Conservation (phyloP, 2,888 invertebrate genomes). For the Atherix ibis region DNA sequence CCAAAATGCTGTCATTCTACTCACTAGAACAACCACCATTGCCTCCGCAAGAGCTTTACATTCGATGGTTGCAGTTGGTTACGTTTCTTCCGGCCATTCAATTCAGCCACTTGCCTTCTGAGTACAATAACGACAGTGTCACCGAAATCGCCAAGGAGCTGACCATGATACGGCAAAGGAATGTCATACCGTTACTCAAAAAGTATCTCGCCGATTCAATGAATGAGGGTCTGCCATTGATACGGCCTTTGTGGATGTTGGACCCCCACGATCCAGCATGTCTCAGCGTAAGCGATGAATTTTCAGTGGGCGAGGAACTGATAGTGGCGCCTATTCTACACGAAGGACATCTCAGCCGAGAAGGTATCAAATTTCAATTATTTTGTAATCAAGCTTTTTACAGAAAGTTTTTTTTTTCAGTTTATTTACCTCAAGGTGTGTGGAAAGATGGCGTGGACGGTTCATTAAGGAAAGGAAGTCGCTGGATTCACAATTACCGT, state of each 20-base stretch:
- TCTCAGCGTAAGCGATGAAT: conserved; percentile 65
- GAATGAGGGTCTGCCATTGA: conserved; percentile 67
- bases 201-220: conserved; percentile 64
- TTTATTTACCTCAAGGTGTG: conserved; percentile 79
- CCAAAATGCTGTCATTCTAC: conserved; percentile 35
- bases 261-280: conserved; percentile 65
- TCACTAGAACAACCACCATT: conserved; percentile 39
- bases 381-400: background rate
- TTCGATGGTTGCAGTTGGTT: conserved; percentile 80
- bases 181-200: conserved; percentile 59
- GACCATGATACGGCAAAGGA: conserved; percentile 55
- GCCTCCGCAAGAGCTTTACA: conserved; percentile 68
- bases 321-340: conserved; percentile 78
- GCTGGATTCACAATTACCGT: conserved; percentile 80
- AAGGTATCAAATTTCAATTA: conserved; percentile 37
- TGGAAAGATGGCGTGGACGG: conserved; percentile 88
- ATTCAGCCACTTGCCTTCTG: conserved; percentile 77
- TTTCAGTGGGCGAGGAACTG: conserved; percentile 75
- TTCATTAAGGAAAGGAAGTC: conserved; percentile 67
- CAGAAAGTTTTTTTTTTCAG: conserved; percentile 26
- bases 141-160: conserved; percentile 61
- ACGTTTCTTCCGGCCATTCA: conserved; percentile 85
- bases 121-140: conserved; percentile 65
- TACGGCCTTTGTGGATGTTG: conserved; percentile 81
- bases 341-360: conserved; percentile 51